These are phyloP conservation scores for Entelurus aequoreus DNA, from an alignment of 2,113 vertebrate genomes.

Conservation along the genomic window DNA sequence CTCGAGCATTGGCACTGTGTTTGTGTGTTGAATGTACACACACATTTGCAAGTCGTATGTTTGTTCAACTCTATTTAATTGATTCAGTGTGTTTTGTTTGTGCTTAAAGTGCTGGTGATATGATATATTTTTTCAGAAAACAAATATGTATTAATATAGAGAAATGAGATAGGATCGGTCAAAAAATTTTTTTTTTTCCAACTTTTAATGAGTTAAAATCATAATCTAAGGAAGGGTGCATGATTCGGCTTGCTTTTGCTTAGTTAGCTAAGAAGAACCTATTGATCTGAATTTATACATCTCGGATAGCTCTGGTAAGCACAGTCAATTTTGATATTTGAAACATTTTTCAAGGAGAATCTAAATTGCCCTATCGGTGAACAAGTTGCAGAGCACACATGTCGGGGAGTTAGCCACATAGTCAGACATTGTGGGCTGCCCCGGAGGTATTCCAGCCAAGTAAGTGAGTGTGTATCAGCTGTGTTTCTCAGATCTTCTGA, in stretches of 20 bases:
- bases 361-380: neutral
- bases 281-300: neutral
- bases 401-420: neutral
- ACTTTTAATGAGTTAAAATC: neutral
- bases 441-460: conserved; percentile 25
- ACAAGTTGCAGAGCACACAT: neutral
- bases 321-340: neutral
- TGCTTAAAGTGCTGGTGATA: neutral
- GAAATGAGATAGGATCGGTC: neutral
- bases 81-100: too few relatives aligned
- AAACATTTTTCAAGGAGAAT: neutral
- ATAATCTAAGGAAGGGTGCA: neutral
- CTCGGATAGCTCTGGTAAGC: neutral
- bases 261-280: neutral
- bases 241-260: neutral
- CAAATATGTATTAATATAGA: neutral
- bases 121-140: neutral
- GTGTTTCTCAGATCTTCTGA: conserved; percentile 16
- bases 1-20: conserved; percentile 30
- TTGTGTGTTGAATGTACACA: conserved; percentile 12
- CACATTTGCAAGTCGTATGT: neutral
- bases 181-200: neutral
- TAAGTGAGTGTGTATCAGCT: conserved; percentile 19
- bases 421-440: neutral
- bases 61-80: too few relatives aligned